Base-by-base conservation (phyloP, 2,797 vertebrate species). In the Sebastes variabilis region DNA sequence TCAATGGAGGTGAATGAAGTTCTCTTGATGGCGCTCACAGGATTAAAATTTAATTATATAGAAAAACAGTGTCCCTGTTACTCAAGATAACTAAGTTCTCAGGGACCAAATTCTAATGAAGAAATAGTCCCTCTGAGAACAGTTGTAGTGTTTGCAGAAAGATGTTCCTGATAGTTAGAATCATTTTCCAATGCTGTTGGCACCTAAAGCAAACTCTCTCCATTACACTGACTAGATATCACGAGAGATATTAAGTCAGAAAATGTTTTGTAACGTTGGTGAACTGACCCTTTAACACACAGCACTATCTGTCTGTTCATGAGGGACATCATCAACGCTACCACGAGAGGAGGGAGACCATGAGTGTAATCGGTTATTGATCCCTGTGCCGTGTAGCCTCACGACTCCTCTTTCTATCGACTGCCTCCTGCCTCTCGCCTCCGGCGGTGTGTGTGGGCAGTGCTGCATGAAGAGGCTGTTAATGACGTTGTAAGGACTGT, bases 391-490 rank as follows among this genome's bases (percentile, higher is more conserved):
- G 62, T 69, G 87, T 65, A 94, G 20, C 89, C 87, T 65, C 86
- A 87, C 1, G 87, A 90, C 49, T 78, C 88, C 4, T 90, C 92
- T 9, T 89, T 92, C 30, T 89, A 93, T 81, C 90, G 96, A 72
- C 88, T 95, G 67, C 85, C 96, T 85, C 82, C 95, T 76, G 38
- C 0, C 38, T 38, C 46, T 54, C 8, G 91, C 93, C 78, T 95
- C 94, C 20, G 87, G 89, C 1, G 90, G 92, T 32, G 90, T 95
- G 59, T 96, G 59, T 96, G 94, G 93, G 93, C 92, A 24, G 92
- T 89, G 73, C 30, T 94, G 70, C 89, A 95, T 75, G 85, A 91
- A 58, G 75, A 79, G 5, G 85, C 92, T 85, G 92, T 92, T 76
- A 89, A 89, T 69, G 75, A 89, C 79, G 64, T 93, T 77, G 76